Conservation (phyloP, 2,797 vertebrate genomes). For the Diplodus puntazzo region DNA sequence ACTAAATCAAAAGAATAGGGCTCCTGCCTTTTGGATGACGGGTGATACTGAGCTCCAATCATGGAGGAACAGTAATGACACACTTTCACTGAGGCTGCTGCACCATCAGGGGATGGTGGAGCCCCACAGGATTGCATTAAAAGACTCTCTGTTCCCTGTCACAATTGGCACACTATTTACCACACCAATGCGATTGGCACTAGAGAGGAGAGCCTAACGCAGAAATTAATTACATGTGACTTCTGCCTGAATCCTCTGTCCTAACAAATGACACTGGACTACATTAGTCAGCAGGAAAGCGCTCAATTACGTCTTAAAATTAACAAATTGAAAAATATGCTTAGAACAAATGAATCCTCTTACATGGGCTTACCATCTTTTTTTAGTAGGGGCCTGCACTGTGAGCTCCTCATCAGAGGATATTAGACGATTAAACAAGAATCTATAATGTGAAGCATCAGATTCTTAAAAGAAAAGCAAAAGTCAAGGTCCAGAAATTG, state of each 20-base stretch:
- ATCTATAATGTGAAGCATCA: slow-evolving; percentile 36
- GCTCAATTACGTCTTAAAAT: slow-evolving; percentile 16
- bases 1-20: slow-evolving; percentile 65
- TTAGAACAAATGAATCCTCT: not conserved
- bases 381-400: slow-evolving; percentile 29
- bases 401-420: slow-evolving; percentile 22
- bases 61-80: slow-evolving; percentile 69
- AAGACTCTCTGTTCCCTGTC: slow-evolving; percentile 58
- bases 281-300: slow-evolving; percentile 14
- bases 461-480: not conserved
- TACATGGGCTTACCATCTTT: slow-evolving; percentile 26
- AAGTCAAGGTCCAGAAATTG: slow-evolving; percentile 42
- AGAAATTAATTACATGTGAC: slow-evolving; percentile 34
- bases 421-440: slow-evolving; percentile 31
- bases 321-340: not conserved
- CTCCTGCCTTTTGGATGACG: slow-evolving; percentile 58
- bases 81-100: slow-evolving; percentile 49
- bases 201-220: slow-evolving; percentile 29
- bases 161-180: slow-evolving; percentile 54
- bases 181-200: slow-evolving; percentile 20
- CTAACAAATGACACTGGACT: slow-evolving; percentile 1
- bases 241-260: slow-evolving; percentile 11
- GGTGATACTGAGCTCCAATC: slow-evolving; percentile 60
- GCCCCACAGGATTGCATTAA: slow-evolving; percentile 51
- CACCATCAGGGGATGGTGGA: slow-evolving; percentile 49